These are phyloP conservation scores for Neuroscelio doddi DNA, from an alignment of 2,888 invertebrate genomes.

Conservation along the genomic window DNA sequence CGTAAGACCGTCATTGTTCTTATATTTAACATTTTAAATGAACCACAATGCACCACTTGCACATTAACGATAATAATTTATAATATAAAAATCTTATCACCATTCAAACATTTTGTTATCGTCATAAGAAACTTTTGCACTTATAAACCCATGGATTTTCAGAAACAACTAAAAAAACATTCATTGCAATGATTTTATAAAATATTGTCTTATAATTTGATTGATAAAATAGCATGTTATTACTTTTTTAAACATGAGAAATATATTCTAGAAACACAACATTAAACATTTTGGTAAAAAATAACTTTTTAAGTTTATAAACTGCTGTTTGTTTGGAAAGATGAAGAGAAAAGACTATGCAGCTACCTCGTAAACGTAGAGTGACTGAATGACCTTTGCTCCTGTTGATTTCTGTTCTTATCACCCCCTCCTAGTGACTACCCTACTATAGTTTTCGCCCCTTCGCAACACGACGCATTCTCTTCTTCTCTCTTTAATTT, in stretches of 20 bases:
- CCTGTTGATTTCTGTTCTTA: constrained; percentile 28
- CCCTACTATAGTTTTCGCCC: constrained; percentile 22
- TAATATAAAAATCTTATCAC: too few species aligned
- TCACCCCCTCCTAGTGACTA: constrained; percentile 20
- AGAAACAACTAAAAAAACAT: too few species aligned
- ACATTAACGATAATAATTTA: too few species aligned
- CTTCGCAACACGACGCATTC: constrained; percentile 8
- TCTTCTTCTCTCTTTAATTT: neutral
- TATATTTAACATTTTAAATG: neutral
- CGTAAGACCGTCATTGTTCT: constrained; percentile 14
- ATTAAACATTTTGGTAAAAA: neutral
- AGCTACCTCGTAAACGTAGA: constrained; percentile 9
- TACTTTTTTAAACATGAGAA: too few species aligned
- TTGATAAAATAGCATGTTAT: too few species aligned
- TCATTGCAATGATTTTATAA: too few species aligned
- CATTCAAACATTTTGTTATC: too few species aligned
- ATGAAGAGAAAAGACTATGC: neutral
- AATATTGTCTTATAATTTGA: too few species aligned
- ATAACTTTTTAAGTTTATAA: neutral
- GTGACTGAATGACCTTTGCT: constrained; percentile 30
- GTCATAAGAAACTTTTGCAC: too few species aligned
- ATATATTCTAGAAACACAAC: neutral
- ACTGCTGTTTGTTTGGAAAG: neutral
- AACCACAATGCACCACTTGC: too few species aligned
- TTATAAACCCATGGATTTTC: too few species aligned